These are phyloP conservation scores for Salarias fasciatus DNA, from an alignment of 2,797 vertebrate genomes.

Conservation along the genomic window DNA sequence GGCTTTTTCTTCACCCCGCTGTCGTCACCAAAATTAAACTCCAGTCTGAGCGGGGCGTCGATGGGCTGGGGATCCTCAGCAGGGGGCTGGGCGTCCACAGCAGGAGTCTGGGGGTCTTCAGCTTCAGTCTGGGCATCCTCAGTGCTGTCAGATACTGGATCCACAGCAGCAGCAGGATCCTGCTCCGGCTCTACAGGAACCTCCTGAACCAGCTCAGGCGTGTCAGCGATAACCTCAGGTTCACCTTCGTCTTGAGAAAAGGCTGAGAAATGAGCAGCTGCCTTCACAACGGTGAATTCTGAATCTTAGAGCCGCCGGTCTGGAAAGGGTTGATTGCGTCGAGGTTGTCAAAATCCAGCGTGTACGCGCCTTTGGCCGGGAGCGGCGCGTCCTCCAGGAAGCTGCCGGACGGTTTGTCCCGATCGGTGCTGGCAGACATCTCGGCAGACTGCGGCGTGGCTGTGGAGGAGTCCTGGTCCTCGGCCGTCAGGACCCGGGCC, in stretches of 20 bases:
- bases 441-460: conserved; percentile 14
- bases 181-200: conserved; percentile 21
- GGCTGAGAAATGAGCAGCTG: too few species aligned
- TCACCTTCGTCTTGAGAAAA: conserved; percentile 30
- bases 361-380: conserved; percentile 59
- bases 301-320: conserved; percentile 69
- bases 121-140: too few species aligned
- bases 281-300: conserved; percentile 75
- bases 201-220: conserved; percentile 21
- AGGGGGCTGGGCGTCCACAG: conserved; percentile 18
- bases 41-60: conserved; percentile 77
- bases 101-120: conserved; percentile 1
- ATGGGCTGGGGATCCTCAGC: conserved; percentile 26
- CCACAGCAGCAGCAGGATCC: conserved; percentile 39
- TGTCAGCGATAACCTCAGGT: background rate
- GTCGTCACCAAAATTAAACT: conserved; percentile 85
- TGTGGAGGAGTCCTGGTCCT: conserved; percentile 24
- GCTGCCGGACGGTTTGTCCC: conserved; percentile 19
- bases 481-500: conserved; percentile 4
- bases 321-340: conserved; percentile 76
- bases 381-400: conserved; percentile 65
- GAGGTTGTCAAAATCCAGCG: conserved; percentile 72
- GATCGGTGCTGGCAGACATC: background rate
- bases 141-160: conserved; percentile 15
- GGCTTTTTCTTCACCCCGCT: conserved; percentile 69